These are phyloP conservation scores for Orycteropus afer DNA, from an alignment of 2,113 vertebrate species.

Conservation along the genomic window DNA sequence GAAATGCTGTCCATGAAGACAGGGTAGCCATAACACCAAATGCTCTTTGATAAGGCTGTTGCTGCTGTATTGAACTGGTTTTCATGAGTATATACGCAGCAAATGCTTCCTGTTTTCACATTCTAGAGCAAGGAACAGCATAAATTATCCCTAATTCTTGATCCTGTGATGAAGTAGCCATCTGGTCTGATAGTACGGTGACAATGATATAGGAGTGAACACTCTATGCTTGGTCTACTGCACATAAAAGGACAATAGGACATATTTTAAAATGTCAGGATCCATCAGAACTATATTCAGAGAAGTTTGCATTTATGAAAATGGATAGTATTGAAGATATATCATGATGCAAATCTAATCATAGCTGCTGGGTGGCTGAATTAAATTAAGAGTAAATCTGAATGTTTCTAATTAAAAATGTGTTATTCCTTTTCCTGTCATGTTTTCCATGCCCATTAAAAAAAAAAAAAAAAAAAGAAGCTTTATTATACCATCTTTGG, in stretches of 20 bases:
- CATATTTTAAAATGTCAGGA: constrained; percentile 92
- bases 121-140: constrained; percentile 90
- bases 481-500: constrained; percentile 70
- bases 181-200: constrained; percentile 90
- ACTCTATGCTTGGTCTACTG: constrained; percentile 89
- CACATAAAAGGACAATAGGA: constrained; percentile 91
- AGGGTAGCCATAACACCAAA: neutral
- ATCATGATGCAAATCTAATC: constrained; percentile 89
- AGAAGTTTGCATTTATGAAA: constrained; percentile 91
- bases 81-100: constrained; percentile 85
- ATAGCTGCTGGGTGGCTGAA: constrained; percentile 82
- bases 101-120: constrained; percentile 89
- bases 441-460: constrained; percentile 66
- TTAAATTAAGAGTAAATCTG: constrained; percentile 87
- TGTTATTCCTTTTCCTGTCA: constrained; percentile 77
- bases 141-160: constrained; percentile 91
- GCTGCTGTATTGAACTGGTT: constrained; percentile 80
- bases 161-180: constrained; percentile 90
- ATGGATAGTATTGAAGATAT: constrained; percentile 89
- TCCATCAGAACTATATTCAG: constrained; percentile 89
- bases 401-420: constrained; percentile 88
- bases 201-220: constrained; percentile 90
- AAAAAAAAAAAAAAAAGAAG: too few species aligned
- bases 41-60: constrained; percentile 68
- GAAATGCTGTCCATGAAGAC: constrained; percentile 49